These are phyloP conservation scores for Corydoras sp. DNA, from an alignment of 2,113 vertebrate species.

Conservation along the genomic window DNA sequence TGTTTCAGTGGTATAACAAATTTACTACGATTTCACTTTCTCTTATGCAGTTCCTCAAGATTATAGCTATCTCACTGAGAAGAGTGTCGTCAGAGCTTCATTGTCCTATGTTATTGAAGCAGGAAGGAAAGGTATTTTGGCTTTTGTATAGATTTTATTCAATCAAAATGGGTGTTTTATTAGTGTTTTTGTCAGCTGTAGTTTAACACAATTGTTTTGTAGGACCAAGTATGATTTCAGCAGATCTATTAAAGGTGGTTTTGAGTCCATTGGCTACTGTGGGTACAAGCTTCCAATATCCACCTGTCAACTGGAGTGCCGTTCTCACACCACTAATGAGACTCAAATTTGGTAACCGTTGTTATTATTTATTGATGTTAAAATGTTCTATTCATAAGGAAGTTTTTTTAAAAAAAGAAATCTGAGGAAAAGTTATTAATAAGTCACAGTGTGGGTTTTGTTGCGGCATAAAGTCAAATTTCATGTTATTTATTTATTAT, in stretches of 20 bases:
- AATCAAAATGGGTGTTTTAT: background rate
- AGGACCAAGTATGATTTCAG: constrained; percentile 76
- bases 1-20: too few species aligned
- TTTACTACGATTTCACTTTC: background rate
- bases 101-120: constrained; percentile 75
- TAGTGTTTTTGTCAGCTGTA: background rate
- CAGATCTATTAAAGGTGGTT: constrained; percentile 68
- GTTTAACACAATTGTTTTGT: background rate
- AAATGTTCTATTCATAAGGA: too few species aligned
- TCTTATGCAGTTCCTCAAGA: constrained; percentile 78
- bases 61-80: constrained; percentile 87
- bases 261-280: constrained; percentile 71
- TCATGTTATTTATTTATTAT: too few species aligned
- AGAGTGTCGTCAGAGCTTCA: constrained; percentile 78
- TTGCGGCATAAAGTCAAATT: too few species aligned
- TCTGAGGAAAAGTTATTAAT: too few species aligned
- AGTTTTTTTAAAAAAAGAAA: too few species aligned
- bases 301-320: constrained; percentile 86
- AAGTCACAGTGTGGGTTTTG: too few species aligned
- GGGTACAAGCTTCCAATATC: constrained; percentile 78
- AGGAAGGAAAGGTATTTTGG: constrained; percentile 79
- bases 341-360: constrained; percentile 78
- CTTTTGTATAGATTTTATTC: background rate
- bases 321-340: constrained; percentile 89
- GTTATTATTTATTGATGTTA: too few species aligned